phyloP scores from a whole-genome alignment of 2,888 invertebrate species.

The Phalangium opilio region DNA sequence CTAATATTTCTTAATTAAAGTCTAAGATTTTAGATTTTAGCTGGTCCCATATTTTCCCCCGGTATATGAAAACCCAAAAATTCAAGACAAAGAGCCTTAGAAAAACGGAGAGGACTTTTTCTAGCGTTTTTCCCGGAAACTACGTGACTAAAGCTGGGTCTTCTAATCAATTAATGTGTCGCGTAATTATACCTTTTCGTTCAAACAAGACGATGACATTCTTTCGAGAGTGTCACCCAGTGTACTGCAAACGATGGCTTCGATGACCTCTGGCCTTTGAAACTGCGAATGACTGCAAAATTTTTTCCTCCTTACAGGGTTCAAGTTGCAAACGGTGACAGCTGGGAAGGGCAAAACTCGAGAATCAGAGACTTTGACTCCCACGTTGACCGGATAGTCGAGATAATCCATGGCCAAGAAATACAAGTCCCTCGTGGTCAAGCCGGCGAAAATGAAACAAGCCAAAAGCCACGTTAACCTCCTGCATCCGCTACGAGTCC shows the following conservation, averaged over 20 bases:
- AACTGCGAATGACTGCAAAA: slow-evolving; percentile 9
- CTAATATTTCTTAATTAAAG: too few relatives aligned
- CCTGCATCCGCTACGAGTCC: slow-evolving; percentile 1
- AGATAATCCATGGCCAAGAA: slow-evolving; percentile 13
- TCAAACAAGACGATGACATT: too few relatives aligned
- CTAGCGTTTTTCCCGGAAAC: too few relatives aligned
- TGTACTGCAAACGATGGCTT: background rate
- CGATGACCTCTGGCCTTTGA: slow-evolving; percentile 6
- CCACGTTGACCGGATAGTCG: slow-evolving; percentile 13
- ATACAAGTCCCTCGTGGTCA: slow-evolving; percentile 9
- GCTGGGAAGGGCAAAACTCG: slow-evolving; percentile 15
- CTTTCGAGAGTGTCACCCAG: too few relatives aligned
- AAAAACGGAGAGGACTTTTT: too few relatives aligned
- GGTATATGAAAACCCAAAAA: too few relatives aligned
- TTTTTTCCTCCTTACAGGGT: slow-evolving; percentile 11
- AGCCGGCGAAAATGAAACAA: slow-evolving; percentile 7
- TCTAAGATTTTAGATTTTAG: too few relatives aligned
- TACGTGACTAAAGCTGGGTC: too few relatives aligned
- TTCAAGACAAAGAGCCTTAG: too few relatives aligned
- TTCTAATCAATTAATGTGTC: too few relatives aligned
- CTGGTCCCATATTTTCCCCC: too few relatives aligned
- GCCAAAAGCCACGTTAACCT: slow-evolving; percentile 9
- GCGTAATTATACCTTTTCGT: too few relatives aligned
- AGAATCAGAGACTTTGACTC: slow-evolving; percentile 11
- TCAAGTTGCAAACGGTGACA: slow-evolving; percentile 15